phyloP scores from a whole-genome alignment of 53 echinoderm and acorn worm genomes.

The Holothuria leucospilota region DNA sequence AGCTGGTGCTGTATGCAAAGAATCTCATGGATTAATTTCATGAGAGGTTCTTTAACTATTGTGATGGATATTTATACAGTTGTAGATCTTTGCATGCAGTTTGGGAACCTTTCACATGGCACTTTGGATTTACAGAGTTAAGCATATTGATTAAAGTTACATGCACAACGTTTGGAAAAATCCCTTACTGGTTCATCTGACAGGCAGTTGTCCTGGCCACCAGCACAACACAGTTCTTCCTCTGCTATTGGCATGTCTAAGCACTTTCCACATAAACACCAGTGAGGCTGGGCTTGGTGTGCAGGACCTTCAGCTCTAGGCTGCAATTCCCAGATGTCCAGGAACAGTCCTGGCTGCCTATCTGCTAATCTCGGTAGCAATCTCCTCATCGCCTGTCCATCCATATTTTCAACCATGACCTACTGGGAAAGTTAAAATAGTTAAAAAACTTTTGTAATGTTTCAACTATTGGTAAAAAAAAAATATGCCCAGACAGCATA shows the following conservation, averaged over 20 bases:
- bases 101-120: too few relatives aligned
- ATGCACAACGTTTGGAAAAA: too few relatives aligned
- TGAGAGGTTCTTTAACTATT: too few relatives aligned
- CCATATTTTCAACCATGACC: not conserved
- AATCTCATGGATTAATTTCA: too few relatives aligned
- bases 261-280: not conserved
- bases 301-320: not conserved
- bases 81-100: too few relatives aligned
- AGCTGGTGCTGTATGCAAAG: too few relatives aligned
- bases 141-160: too few relatives aligned
- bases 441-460: too few relatives aligned
- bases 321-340: slow-evolving; percentile 7
- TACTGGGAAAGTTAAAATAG: not conserved
- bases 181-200: not conserved
- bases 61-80: too few relatives aligned
- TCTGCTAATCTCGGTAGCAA: not conserved
- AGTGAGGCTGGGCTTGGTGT: not conserved
- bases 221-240: not conserved
- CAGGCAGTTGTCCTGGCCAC: not conserved
- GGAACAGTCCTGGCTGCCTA: not conserved
- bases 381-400: not conserved
- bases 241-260: not conserved
- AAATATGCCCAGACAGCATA: too few relatives aligned
- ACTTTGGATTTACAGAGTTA: too few relatives aligned
- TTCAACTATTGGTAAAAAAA: too few relatives aligned